Conservation (phyloP, 37 sponge, comb jelly and placozoan genomes). For the Ianthella basta region DNA sequence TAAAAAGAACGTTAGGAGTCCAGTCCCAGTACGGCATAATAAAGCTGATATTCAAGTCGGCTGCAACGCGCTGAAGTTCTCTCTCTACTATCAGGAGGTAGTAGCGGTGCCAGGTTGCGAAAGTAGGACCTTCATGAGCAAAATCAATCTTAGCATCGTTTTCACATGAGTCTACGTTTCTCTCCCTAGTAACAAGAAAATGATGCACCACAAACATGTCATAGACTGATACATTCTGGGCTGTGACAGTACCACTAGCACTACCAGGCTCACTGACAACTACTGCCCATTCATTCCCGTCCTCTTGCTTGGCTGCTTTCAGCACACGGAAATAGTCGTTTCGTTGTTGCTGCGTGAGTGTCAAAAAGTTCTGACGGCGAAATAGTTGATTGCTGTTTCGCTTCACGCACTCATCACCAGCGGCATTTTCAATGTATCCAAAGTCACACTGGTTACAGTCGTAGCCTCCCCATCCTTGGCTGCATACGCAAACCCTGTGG, state of each 20-base stretch:
- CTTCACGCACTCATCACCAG: no score
- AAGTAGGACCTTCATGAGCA: conserved; percentile 33
- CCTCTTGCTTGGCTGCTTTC: no score
- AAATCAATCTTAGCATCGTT: neutral
- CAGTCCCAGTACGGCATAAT: conserved; percentile 18
- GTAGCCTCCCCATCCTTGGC: no score
- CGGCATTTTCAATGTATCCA: no score
- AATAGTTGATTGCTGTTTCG: no score
- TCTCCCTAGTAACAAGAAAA: neutral
- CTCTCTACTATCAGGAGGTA: conserved; percentile 20
- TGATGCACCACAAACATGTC: conserved; percentile 17
- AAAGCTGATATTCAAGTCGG: neutral
- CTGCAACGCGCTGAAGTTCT: conserved; percentile 5
- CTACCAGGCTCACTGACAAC: neutral
- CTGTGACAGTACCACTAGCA: neutral
- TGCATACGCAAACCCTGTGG: no score
- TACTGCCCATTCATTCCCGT: conserved; percentile 18
- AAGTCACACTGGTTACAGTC: no score
- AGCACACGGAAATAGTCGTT: no score
- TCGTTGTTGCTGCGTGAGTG: no score
- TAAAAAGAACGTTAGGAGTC: neutral
- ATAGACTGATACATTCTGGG: conserved; percentile 21
- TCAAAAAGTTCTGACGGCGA: no score
- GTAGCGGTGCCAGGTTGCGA: conserved; percentile 33
- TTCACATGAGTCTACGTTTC: neutral